Percentiles rank a stretch among this genome's conserved stretches.
These are phyloP conservation scores for Anniella stebbinsi DNA, from an alignment of 2,797 vertebrate species.

Conservation along the genomic window DNA sequence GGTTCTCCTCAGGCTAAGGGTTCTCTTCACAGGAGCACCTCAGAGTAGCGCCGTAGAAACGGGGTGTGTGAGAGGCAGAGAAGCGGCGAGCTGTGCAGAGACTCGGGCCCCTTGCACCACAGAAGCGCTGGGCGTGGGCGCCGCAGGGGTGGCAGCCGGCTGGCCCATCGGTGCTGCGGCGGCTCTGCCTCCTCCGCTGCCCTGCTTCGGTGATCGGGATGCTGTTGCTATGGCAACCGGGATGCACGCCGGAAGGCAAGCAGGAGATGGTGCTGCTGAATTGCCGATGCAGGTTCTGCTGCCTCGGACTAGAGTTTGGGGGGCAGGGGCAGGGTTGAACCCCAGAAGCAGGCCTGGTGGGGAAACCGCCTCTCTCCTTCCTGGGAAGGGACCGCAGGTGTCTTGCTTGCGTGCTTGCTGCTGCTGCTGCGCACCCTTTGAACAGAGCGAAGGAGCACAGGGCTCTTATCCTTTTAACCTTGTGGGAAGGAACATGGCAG, in stretches of 20 bases:
- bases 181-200: neutral
- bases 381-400: neutral
- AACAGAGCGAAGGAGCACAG: neutral
- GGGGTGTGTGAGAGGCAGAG: neutral
- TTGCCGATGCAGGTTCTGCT: neutral
- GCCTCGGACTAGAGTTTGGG: neutral
- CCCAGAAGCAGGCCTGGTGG: no score
- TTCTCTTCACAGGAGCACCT: neutral
- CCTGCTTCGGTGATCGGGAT: neutral
- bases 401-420: neutral
- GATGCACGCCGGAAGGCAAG: neutral
- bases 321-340: neutral
- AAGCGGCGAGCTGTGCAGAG: neutral
- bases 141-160: no score
- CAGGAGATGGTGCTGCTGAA: neutral
- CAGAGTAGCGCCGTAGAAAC: no score
- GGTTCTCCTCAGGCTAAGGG: neutral
- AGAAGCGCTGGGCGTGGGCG: no score
- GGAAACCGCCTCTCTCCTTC: neutral
- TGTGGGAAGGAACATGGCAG: no score
- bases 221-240: neutral
- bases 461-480: no score
- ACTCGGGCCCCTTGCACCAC: no score
- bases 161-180: neutral
- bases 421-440: neutral